A percentile compares a stretch with the other conserved stretches of the same genome.
Conservation (phyloP, 2,113 vertebrate genomes). For the Aepyceros melampus region DNA sequence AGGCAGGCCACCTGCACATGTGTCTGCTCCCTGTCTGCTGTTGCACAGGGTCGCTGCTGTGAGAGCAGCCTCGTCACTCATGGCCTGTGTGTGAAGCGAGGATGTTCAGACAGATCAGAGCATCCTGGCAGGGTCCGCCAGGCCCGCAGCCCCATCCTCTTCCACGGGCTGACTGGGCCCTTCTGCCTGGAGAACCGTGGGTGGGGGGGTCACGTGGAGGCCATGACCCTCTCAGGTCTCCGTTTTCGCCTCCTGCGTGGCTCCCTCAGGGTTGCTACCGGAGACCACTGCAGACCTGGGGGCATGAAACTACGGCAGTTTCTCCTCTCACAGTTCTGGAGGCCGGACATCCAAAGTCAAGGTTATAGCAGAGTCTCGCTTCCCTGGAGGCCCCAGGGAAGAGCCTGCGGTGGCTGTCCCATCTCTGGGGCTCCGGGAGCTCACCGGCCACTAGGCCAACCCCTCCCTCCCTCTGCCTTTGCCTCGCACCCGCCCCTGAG, state of each 20-base stretch:
- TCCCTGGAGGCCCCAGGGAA: neutral
- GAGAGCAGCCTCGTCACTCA: neutral
- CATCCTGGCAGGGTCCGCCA: rapidly evolving
- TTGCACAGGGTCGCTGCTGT: rapidly evolving
- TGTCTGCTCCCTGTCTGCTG: rapidly evolving
- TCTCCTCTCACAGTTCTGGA: neutral
- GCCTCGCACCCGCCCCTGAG: too few relatives aligned
- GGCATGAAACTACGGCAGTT: rapidly evolving
- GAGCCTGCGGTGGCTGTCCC: rapidly evolving
- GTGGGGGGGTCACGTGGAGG: rapidly evolving
- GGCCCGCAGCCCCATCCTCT: rapidly evolving
- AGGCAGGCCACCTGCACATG: rapidly evolving
- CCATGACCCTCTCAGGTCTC: rapidly evolving
- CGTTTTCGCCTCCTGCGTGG: neutral
- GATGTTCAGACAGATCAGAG: too few relatives aligned
- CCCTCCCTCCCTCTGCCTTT: neutral
- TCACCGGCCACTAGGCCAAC: rapidly evolving
- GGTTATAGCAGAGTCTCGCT: too few relatives aligned
- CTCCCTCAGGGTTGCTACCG: rapidly evolving
- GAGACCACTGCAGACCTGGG: neutral
- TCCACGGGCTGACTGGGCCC: rapidly evolving
- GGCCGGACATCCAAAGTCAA: neutral
- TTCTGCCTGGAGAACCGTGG: too few relatives aligned
- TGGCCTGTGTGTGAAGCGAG: rapidly evolving
- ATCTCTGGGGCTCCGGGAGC: rapidly evolving